phyloP scores from a whole-genome alignment of 1,140 invertebrate genomes.

The Nixonia krombeini region DNA sequence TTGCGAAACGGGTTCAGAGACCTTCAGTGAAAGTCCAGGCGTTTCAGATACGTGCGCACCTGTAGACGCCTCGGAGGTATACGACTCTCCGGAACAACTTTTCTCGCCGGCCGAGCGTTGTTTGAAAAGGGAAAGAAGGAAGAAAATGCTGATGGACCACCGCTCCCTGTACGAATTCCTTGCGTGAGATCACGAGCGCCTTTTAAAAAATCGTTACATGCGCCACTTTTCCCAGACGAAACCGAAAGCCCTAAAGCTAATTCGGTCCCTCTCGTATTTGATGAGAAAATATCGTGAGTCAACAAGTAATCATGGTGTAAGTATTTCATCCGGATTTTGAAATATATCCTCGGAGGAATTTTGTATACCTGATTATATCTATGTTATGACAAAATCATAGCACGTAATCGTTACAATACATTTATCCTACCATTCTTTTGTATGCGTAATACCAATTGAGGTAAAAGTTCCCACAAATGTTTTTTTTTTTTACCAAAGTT shows the following conservation, averaged over 20 bases:
- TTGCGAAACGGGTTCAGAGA: conserved; percentile 52
- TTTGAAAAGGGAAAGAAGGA: conserved; percentile 1
- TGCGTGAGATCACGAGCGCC: background rate
- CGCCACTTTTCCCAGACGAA: conserved; percentile 2
- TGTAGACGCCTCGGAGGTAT: conserved; percentile 29
- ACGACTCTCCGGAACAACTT: background rate
- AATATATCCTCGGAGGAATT: no score
- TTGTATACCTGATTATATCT: no score
- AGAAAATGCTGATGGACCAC: background rate
- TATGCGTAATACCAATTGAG: no score
- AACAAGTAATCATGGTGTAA: no score
- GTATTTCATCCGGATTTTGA: no score
- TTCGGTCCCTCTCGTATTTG: background rate
- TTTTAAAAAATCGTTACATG: background rate
- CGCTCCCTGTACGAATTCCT: background rate
- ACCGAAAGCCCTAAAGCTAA: background rate
- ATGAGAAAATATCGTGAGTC: background rate
- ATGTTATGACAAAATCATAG: no score
- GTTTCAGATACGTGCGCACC: conserved; percentile 32
- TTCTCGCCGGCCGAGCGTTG: background rate
- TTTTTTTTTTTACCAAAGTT: no score
- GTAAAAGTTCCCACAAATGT: no score
- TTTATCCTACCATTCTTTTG: no score
- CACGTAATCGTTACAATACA: no score
- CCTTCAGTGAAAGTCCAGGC: conserved; percentile 58